Base-by-base conservation (phyloP, 2,888 invertebrate species). In the Busseola fusca region DNA sequence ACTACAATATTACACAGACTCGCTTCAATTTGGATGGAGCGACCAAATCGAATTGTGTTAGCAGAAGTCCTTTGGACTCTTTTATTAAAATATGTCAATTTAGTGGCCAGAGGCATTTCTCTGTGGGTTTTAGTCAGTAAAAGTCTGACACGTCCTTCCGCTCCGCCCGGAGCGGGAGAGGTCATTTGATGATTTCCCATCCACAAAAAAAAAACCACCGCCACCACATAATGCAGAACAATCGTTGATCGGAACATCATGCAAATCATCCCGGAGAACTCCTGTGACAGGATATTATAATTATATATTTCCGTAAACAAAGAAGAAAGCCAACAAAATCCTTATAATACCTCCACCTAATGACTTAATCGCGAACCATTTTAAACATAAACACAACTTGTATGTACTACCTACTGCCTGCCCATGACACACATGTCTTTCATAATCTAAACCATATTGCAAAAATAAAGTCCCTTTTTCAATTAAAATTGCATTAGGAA, bases 401-500 rank as follows among this genome's bases (percentile, higher is more conserved):
- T 48, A 52, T 14, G 25, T 6, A 30, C 25, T 77, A 34, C 5
- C 34, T 34, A 4, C 5, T 34, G 63, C 21, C 18, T 62, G 59
- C 16, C 54, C 58, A 16, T 57, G 63, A 45, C 79, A 54, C 56
- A 57, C 65, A 66, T 59, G 50, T 63, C 62, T 63, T 65, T 67
- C 63, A 66, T 67, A 59, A 57, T 48, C 58, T 54, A 52, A 71
- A 50, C 62, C 65, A 25, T 70, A 66, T 54, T 59, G 42, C 40
- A 45, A 59, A 82, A 72, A 66, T 74, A 76, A 69, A 64, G 63
- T 66, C 27, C 50, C 56, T 74, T 69, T 68, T 80, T 74, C 78
- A 78, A 80, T 84, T 80, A 77, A 73, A 76, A 69, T 76, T 63
- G 65, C 66, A 76, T 76, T 83, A 77, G 18, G 30, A 50, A 58